Conservation (phyloP, 2,113 vertebrate species). For the Gadus chalcogrammus region DNA sequence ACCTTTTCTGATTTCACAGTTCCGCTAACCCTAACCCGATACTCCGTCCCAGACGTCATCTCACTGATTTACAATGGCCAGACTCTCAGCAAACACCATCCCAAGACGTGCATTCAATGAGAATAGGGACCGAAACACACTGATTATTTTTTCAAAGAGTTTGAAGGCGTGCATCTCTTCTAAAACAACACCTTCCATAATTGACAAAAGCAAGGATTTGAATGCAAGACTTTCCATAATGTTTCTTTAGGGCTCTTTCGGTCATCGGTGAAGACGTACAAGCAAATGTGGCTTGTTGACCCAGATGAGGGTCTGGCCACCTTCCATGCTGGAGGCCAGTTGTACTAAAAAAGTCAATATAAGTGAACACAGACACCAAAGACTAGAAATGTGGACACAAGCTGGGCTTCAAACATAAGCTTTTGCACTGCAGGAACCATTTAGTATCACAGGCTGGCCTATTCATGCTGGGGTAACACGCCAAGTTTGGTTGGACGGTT, state of each 20-base stretch:
- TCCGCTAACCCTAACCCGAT: too few relatives aligned
- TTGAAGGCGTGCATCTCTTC: background rate
- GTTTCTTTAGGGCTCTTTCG: background rate
- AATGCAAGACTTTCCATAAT: too few relatives aligned
- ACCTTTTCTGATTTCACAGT: too few relatives aligned
- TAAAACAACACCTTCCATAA: background rate
- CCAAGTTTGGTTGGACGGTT: too few relatives aligned
- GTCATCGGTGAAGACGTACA: background rate
- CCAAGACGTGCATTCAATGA: background rate
- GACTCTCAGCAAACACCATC: too few relatives aligned
- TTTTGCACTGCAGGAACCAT: too few relatives aligned
- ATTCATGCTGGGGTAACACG: too few relatives aligned
- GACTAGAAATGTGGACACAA: slow-evolving; percentile 9
- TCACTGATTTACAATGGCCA: background rate
- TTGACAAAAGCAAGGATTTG: background rate
- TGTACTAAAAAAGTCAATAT: slow-evolving; percentile 15
- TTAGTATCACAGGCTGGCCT: too few relatives aligned
- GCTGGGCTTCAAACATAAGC: slow-evolving; percentile 6
- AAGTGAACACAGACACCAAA: slow-evolving; percentile 25
- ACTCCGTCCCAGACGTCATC: background rate
- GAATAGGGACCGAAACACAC: background rate
- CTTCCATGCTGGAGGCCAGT: slow-evolving; percentile 11
- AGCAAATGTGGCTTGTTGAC: background rate
- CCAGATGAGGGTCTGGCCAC: slow-evolving; percentile 22
- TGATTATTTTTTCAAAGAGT: background rate